Evolutionary conservation across 2,113 vertebrate species (phyloP), one percentile per base, ranked within the genome.

Genomic region (Hyla sarda): DNA sequence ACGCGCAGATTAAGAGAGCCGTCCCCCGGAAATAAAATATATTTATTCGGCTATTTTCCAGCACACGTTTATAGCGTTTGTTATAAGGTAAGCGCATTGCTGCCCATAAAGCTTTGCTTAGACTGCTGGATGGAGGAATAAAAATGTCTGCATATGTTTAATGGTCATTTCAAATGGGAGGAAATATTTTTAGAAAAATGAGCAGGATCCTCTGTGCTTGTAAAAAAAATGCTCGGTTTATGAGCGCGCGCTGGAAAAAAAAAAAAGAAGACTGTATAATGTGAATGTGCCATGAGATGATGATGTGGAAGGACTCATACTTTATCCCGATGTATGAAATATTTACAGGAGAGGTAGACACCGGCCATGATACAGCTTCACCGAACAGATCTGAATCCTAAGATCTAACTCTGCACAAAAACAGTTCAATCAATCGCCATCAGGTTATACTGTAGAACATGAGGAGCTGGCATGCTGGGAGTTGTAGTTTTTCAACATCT

Each of bases 81-180:
- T 81, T 81, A 81, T 47, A 81, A 62, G 56, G 56, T 45, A 28
- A n/a, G 78, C 23, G 23, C 56, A 62, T 45, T n/a, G 23, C 77
- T 80, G 77, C 76, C 52, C 32, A 37, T 56, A 58, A 79, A 79
- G 76, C 56, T 80, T 80, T 45, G 32, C 54, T 60, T 6, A 16
- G 77, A 32, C 50, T 41, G 77, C 54, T 79, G 76, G 17, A 79
- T 79, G 76, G 52, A 79, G 76, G 28, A 34, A 78, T 78, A 78
- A 58, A 78, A 78, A 78, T 45, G 77, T 80, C 77, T 65, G 78
- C 77, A 80, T 62, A 28, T 62, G 78, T 47, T 81, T 81, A 81
- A 62, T 81, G 56, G 56, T 47, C 58, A 62, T 80, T 71, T 62
- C 10, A 2, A 65, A 81, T 62, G 34, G 34, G 34, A 13, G n/a